Base-by-base conservation (phyloP, 2,888 invertebrate species). In the Anaspis maculata region DNA sequence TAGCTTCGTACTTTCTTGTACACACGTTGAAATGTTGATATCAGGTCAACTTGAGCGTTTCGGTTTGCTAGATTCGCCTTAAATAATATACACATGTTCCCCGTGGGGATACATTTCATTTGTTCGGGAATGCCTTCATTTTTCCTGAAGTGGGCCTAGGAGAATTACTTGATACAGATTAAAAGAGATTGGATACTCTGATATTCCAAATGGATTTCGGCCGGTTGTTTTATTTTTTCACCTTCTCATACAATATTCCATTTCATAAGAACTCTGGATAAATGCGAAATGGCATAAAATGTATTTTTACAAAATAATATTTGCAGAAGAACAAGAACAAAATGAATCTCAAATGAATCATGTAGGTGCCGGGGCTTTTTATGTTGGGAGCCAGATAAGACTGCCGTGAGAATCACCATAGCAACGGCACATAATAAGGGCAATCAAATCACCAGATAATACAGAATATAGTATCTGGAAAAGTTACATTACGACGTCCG, bases 151-250 rank as follows among this genome's bases (percentile, higher is more conserved):
- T 66, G 62, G 61, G 55, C 66, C 62, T 57, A 50, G 32, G 64
- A 63, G 66, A 57, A 52, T 59, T 59, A 54, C 61, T 55, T 59
- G 62, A 64, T 64, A 63, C 59, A 64, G 64, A 65, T 65, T 65
- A 64, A 64, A 64, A 64, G 61, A 64, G 64, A 66, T 64, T 64
- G 64, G 61, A 56, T 61, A 49, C 58, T 59, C 52, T 52, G 55
- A 54, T 59, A 59, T 58, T 60, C 54, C 51, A 51, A 58, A 59
- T 55, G 55, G 54, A 55, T 56, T 59, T 51, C 45, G 33, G 49
- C 44, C n/a, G n/a, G n/a, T n/a, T n/a, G n/a, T 54, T 56, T 50
- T 51, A 54, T 57, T 47, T 51, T 49, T 51, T 44, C 28, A 15
- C 9, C 13, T 5, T 25, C 11, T 25, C n/a, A n/a, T 6, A 19